A percentile compares a stretch with the other conserved stretches of the same genome.
These are phyloP conservation scores for Pseudopipra pipra DNA, from an alignment of 2,113 vertebrate genomes.

Conservation along the genomic window DNA sequence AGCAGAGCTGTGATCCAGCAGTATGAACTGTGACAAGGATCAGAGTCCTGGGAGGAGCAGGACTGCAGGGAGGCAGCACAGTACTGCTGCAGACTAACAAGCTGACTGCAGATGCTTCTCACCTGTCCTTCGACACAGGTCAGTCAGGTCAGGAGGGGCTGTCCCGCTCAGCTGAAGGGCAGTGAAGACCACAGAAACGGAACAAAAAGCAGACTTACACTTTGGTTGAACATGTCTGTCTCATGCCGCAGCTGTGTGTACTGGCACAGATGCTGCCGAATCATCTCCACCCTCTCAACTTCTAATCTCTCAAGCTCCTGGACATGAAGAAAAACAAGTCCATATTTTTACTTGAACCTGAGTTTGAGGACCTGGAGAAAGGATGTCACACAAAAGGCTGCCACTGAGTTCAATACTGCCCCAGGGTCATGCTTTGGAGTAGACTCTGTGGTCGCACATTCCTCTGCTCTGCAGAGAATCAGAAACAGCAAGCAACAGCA, in stretches of 20 bases:
- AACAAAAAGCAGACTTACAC: constrained; percentile 78
- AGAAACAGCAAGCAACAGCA: background rate
- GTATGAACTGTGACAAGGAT: background rate
- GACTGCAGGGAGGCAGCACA: background rate
- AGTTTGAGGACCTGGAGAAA: background rate
- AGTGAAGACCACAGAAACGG: background rate
- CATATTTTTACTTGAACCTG: background rate
- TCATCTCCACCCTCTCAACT: constrained; percentile 94
- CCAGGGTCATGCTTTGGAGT: background rate
- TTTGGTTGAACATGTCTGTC: constrained; percentile 99
- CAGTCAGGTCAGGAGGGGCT: background rate
- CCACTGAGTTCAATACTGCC: background rate
- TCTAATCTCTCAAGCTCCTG: constrained; percentile 96
- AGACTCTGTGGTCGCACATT: background rate
- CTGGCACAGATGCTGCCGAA: constrained; percentile 92
- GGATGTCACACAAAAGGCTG: background rate
- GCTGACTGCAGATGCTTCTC: background rate
- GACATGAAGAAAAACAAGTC: background rate
- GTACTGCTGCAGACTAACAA: background rate
- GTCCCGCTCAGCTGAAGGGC: background rate
- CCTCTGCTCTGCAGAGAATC: background rate
- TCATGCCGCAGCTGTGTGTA: constrained; percentile 96
- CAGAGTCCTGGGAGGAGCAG: background rate
- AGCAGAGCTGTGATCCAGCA: background rate
- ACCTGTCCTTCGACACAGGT: background rate